These are phyloP conservation scores for Aphis craccivora DNA, from an alignment of 1,140 invertebrate genomes.

Conservation along the genomic window DNA sequence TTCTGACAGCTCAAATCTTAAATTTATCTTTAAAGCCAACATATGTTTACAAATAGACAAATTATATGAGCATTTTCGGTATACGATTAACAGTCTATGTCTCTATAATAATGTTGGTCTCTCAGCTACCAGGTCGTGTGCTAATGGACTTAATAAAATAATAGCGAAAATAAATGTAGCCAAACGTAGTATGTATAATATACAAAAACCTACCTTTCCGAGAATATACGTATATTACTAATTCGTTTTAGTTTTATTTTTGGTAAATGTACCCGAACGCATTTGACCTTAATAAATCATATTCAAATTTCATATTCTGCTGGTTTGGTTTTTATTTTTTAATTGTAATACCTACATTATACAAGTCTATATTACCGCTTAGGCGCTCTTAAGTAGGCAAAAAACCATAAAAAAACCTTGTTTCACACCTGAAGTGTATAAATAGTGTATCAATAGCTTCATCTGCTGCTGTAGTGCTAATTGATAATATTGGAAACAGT, in stretches of 20 bases:
- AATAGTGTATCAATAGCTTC: too few relatives aligned
- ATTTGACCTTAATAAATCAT: background rate
- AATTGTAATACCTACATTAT: background rate
- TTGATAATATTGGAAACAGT: too few relatives aligned
- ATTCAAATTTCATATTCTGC: background rate
- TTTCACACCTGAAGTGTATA: background rate
- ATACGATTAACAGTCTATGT: background rate
- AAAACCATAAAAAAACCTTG: background rate
- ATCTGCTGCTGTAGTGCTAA: too few relatives aligned
- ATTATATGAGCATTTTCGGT: background rate
- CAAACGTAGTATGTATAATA: background rate
- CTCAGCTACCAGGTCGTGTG: background rate
- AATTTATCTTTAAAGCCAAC: background rate
- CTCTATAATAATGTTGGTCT: too few relatives aligned
- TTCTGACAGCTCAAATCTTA: background rate
- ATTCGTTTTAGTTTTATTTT: background rate
- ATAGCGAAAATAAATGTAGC: background rate
- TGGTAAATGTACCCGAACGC: background rate
- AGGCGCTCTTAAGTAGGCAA: background rate
- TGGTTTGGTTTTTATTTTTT: background rate
- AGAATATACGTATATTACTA: background rate
- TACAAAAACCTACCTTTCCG: background rate
- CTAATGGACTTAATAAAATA: background rate
- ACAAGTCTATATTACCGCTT: background rate
- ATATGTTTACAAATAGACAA: background rate